Evolutionary conservation across 2,888 invertebrate genomes (phyloP), one percentile per base, ranked within the genome.

Genomic region (Caenorhabditis auriculariae): DNA sequence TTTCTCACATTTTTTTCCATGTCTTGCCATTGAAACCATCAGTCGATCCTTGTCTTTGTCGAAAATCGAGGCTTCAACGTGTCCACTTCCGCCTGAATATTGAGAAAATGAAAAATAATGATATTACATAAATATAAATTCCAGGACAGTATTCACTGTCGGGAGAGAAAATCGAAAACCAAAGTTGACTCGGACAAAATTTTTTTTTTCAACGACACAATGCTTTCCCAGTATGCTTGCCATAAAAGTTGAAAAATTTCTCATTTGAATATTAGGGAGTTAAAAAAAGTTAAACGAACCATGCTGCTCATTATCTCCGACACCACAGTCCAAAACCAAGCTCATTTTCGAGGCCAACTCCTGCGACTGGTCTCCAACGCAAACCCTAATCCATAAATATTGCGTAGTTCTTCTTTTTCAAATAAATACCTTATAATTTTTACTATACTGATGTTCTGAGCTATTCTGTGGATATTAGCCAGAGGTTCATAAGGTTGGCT

Each of bases 401-500:
- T 46, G 35, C 12, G 23, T 43, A 7, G 28, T n/a, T 4, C 4
- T 43, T n/a, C 12, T 1, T 35, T 35, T 35, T 1, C 32, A 32
- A 32, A 12, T 32, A 32, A 12, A 7, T 47, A 47, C 41, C 54
- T 54, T 2, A 56, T 50, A 15, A 64, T 24, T 47, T 64, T 64
- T 21, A 59, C 53, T 4, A 50, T 43, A 24, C 48, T 56, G 1
- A 60, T 45, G 6, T 53, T 41, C 27, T 47, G 42, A 24, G n/a
- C 19, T n/a, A 19, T 17, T 24, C 50, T 1, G 53, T 42, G 5
- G 24, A 21, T 4, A 38, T 54, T 6, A 47, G 56, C 6, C 47
- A 32, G 24, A 60, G 72, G 72, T 29, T 69, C 65, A 26, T 66
- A 59, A 0, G 57, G 52, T 38, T 72, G 72, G 1, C n/a, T 41